Conservation (phyloP, 2,888 invertebrate genomes). For the Deilephila porcellus region DNA sequence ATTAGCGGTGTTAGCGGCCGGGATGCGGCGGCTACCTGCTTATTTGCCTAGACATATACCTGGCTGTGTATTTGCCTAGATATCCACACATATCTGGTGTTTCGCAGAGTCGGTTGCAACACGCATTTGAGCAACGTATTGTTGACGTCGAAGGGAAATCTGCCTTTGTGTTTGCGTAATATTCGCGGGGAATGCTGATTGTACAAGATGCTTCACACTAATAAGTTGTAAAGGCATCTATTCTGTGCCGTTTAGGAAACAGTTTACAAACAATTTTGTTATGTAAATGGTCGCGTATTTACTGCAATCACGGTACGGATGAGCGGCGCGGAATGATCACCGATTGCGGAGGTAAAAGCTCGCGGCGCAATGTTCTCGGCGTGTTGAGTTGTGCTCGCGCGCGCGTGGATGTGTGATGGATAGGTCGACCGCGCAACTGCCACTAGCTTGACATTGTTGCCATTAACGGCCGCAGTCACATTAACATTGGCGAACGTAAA, state of each 20-base stretch:
- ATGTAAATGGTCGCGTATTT: slow-evolving; percentile 39
- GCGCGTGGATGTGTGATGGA: background rate
- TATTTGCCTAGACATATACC: slow-evolving; percentile 71
- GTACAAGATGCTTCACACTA: slow-evolving; percentile 65
- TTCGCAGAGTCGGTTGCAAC: slow-evolving; percentile 70
- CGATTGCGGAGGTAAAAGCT: slow-evolving; percentile 6
- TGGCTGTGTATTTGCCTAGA: slow-evolving; percentile 70
- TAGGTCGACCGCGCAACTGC: slow-evolving; percentile 26
- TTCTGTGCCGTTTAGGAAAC: slow-evolving; percentile 49
- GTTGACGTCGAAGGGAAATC: slow-evolving; percentile 78
- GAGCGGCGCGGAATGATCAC: slow-evolving; percentile 16
- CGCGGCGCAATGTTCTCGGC: slow-evolving; percentile 14
- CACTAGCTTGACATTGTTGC: slow-evolving; percentile 72
- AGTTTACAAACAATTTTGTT: slow-evolving; percentile 40
- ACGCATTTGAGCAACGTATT: slow-evolving; percentile 73
- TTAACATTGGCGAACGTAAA: slow-evolving; percentile 82
- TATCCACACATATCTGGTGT: slow-evolving; percentile 70
- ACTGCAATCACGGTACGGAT: slow-evolving; percentile 39
- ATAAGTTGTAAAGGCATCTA: slow-evolving; percentile 60
- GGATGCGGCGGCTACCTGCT: slow-evolving; percentile 67
- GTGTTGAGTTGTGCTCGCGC: background rate
- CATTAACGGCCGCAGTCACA: slow-evolving; percentile 70
- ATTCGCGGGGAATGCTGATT: slow-evolving; percentile 63
- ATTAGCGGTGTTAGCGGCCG: slow-evolving; percentile 81
- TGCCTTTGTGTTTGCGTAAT: slow-evolving; percentile 69